Evolutionary conservation across 2,797 vertebrate genomes (phyloP).

Genomic region (Enteromius mattozi): DNA sequence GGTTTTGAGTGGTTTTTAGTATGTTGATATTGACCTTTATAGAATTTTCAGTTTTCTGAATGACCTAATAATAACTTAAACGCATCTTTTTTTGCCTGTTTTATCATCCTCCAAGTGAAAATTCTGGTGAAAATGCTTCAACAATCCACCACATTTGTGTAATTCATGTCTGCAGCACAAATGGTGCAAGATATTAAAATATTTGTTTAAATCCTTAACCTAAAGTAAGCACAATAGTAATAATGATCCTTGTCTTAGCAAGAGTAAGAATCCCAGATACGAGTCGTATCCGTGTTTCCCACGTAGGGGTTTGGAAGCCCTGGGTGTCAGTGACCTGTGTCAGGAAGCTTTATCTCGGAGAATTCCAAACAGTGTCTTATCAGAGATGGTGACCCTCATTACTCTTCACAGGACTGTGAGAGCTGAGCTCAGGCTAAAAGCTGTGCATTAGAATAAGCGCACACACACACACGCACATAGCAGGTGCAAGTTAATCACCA

Average conservation of each 20-base stretch:
- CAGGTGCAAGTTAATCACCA: conserved; percentile 37
- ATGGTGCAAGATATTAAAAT: neutral
- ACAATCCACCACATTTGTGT: neutral
- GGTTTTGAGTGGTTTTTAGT: neutral
- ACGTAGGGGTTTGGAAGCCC: conserved; percentile 53
- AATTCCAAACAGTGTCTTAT: conserved; percentile 75
- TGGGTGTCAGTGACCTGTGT: conserved; percentile 73
- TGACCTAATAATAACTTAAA: neutral
- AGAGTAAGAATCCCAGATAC: neutral
- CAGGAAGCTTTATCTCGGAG: conserved; percentile 66
- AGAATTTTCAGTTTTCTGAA: neutral
- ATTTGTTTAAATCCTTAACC: neutral
- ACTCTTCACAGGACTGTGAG: conserved; percentile 27
- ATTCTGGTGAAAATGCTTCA: neutral
- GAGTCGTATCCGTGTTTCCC: conserved; percentile 40
- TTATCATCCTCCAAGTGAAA: neutral
- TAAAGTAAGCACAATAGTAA: neutral
- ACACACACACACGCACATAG: conserved; percentile 35
- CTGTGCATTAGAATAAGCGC: neutral
- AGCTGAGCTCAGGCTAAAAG: neutral
- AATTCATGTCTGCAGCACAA: neutral
- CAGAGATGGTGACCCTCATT: conserved; percentile 63
- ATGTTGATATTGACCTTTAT: neutral
- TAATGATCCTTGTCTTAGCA: neutral
- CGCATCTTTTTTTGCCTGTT: neutral